Evolutionary conservation across 2,797 vertebrate genomes (phyloP).

Genomic region (Hafferia zeledoni): DNA sequence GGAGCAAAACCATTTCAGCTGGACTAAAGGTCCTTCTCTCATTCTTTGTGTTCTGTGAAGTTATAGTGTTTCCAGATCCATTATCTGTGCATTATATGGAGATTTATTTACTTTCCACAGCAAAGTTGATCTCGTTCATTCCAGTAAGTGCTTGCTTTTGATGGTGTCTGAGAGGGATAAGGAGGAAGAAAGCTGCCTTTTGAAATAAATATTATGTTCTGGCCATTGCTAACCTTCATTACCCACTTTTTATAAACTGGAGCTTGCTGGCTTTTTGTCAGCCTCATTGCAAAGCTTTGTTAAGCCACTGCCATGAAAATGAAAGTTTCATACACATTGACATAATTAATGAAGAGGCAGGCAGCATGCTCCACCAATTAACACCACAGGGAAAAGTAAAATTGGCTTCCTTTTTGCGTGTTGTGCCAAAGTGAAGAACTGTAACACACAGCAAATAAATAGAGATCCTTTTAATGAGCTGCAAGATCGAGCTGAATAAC

Average conservation of each 20-base stretch:
- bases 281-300: constrained; percentile 74
- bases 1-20: not conserved
- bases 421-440: constrained; percentile 88
- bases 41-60: not conserved
- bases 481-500: constrained; percentile 79
- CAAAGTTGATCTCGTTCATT: constrained; percentile 19
- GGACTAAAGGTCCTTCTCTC: not conserved
- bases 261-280: constrained; percentile 73
- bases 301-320: constrained; percentile 78
- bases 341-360: constrained; percentile 92
- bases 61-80: not conserved
- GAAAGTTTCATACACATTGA: constrained; percentile 84
- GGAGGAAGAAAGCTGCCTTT: not conserved
- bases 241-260: constrained; percentile 30
- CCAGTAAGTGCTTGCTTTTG: constrained; percentile 26
- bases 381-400: constrained; percentile 89
- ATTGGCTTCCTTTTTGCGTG: constrained; percentile 86
- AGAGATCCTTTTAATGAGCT: constrained; percentile 89
- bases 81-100: not conserved
- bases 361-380: constrained; percentile 90
- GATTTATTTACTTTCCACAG: not conserved
- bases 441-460: constrained; percentile 87
- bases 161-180: not conserved
- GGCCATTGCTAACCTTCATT: constrained; percentile 62
- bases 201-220: constrained; percentile 9